Evolutionary conservation across 1,140 invertebrate species (phyloP).

Genomic region (Microplitis mediator): DNA sequence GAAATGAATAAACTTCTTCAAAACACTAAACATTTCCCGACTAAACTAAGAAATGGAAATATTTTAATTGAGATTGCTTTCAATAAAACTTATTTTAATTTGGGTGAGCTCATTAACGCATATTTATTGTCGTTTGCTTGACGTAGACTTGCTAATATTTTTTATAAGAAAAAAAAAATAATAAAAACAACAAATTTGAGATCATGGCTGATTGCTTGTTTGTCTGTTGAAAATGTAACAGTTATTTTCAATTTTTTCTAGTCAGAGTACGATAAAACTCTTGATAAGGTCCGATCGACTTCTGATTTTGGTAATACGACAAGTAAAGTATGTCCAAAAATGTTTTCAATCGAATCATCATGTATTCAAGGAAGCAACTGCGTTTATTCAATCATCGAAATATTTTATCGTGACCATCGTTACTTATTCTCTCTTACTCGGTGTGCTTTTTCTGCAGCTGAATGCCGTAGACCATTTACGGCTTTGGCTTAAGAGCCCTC

Average conservation of each 20-base stretch:
- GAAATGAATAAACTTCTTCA: too few species aligned
- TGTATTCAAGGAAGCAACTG: not conserved
- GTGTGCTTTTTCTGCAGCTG: too few species aligned
- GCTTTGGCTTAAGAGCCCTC: too few species aligned
- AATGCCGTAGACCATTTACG: too few species aligned
- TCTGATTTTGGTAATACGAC: not conserved
- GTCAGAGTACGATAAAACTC: not conserved
- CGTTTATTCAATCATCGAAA: not conserved
- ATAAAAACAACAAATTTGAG: not conserved
- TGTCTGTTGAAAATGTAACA: not conserved
- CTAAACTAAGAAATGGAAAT: too few species aligned
- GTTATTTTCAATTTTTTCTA: not conserved
- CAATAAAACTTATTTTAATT: too few species aligned
- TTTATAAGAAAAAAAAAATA: not conserved
- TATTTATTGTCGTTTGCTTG: too few species aligned
- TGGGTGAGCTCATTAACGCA: too few species aligned
- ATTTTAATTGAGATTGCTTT: too few species aligned
- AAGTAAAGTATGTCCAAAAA: constrained; percentile 6
- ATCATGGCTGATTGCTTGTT: not conserved
- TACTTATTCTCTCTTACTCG: too few species aligned
- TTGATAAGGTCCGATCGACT: not conserved
- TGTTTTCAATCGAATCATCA: not conserved
- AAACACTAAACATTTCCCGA: too few species aligned
- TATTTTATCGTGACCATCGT: not conserved
- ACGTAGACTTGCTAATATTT: too few species aligned